A percentile compares a stretch with the other conserved stretches of the same genome.
Evolutionary conservation across 2,113 vertebrate genomes (phyloP).

Genomic region (Rhinoptilus africanus): DNA sequence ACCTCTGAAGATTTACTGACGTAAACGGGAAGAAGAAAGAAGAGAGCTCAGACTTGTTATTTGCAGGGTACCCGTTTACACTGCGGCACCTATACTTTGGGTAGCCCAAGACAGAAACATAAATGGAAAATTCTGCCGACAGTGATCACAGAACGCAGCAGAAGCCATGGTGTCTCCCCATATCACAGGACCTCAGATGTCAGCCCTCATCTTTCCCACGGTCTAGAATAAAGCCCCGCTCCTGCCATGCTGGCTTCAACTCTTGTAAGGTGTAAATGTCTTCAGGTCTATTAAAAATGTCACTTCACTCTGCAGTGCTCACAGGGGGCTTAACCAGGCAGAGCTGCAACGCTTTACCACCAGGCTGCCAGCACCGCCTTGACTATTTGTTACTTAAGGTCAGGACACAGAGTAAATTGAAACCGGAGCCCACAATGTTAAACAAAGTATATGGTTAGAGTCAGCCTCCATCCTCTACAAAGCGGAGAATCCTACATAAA

Average conservation of each 20-base stretch:
- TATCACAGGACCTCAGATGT: neutral
- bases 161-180: neutral
- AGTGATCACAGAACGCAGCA: neutral
- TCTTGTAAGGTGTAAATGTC: neutral
- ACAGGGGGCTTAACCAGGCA: neutral
- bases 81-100: neutral
- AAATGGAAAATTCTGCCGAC: neutral
- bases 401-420: neutral
- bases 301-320: neutral
- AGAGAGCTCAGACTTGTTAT: neutral
- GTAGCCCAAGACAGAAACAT: neutral
- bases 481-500: neutral
- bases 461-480: neutral
- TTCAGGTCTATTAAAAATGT: neutral
- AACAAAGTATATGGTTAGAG: neutral
- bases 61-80: neutral
- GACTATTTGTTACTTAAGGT: neutral
- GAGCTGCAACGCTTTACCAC: neutral
- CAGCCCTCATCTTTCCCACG: neutral
- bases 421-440: rapidly evolving
- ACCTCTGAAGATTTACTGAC: neutral
- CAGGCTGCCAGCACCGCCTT: neutral
- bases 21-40: neutral
- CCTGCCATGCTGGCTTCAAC: neutral
- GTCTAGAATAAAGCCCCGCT: neutral